Evolutionary conservation across 2,888 invertebrate species (phyloP).

Genomic region (Tubulanus polymorphus): DNA sequence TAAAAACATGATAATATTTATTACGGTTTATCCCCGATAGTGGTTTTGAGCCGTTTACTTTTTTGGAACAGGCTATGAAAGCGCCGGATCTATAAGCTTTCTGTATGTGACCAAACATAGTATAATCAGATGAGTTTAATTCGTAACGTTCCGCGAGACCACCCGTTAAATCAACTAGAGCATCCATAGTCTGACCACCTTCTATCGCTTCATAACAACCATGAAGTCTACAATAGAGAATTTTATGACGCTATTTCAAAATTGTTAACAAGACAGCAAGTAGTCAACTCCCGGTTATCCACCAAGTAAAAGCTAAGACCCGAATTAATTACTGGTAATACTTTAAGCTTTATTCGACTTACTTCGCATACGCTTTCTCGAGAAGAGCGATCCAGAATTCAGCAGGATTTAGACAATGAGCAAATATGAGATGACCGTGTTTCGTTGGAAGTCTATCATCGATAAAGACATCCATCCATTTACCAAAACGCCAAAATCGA

Average conservation of each 20-base stretch:
- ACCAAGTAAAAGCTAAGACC: too few relatives aligned
- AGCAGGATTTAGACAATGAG: slow-evolving; percentile 44
- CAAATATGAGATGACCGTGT: slow-evolving; percentile 50
- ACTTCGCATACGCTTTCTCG: slow-evolving; percentile 56
- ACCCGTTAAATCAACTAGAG: slow-evolving; percentile 56
- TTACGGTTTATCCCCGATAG: neutral
- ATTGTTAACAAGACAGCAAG: neutral
- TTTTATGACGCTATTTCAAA: neutral
- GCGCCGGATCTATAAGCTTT: slow-evolving; percentile 48
- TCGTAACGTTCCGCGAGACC: slow-evolving; percentile 55
- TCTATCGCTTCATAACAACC: slow-evolving; percentile 55
- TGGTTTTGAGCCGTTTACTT: slow-evolving; percentile 30
- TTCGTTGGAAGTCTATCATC: slow-evolving; percentile 53
- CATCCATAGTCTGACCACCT: slow-evolving; percentile 56
- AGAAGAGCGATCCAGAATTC: slow-evolving; percentile 56
- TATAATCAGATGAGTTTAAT: slow-evolving; percentile 43
- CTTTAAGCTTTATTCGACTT: too few relatives aligned
- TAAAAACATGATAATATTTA: neutral
- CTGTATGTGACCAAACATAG: slow-evolving; percentile 46
- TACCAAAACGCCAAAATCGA: slow-evolving; percentile 54
- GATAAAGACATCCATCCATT: slow-evolving; percentile 52
- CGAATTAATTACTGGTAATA: too few relatives aligned
- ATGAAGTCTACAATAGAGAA: slow-evolving; percentile 44
- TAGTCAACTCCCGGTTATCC: too few relatives aligned
- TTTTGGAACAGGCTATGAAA: slow-evolving; percentile 55